A percentile compares a stretch with the other conserved stretches of the same genome.
These are phyloP conservation scores for Ammodytes dubius DNA, from an alignment of 2,113 vertebrate species.

Conservation along the genomic window DNA sequence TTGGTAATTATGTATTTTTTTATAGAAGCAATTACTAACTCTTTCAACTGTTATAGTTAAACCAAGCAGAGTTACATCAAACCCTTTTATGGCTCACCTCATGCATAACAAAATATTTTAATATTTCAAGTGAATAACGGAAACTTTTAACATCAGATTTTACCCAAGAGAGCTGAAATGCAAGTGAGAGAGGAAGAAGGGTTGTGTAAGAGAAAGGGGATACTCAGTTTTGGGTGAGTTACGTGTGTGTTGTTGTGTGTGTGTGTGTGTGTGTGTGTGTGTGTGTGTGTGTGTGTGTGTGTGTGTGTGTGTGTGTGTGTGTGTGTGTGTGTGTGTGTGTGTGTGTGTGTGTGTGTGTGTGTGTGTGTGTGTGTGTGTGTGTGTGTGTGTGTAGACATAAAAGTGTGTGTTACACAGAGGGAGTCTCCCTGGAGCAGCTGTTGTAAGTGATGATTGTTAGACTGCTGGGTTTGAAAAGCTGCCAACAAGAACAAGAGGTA, in stretches of 20 bases:
- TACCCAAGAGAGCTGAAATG: background rate
- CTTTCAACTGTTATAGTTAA: background rate
- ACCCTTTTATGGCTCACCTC: background rate
- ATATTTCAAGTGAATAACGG: background rate
- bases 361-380: too few species aligned
- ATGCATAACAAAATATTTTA: background rate
- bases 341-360: conserved; percentile 27
- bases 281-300: too few species aligned
- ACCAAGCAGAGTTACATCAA: background rate
- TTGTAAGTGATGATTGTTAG: conserved; percentile 59
- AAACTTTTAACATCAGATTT: background rate
- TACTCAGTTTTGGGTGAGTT: conserved; percentile 17
- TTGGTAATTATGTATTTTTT: background rate
- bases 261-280: conserved; percentile 8
- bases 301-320: too few species aligned
- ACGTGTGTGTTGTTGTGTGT: background rate
- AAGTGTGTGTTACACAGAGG: conserved; percentile 39
- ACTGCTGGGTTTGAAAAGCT: conserved; percentile 55
- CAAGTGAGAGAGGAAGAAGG: conserved; percentile 4
- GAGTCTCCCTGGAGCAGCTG: conserved; percentile 44
- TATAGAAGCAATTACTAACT: background rate
- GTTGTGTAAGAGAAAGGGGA: background rate
- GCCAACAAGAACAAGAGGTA: conserved; percentile 45
- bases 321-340: too few species aligned
- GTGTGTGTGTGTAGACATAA: conserved; percentile 4